phyloP scores from a whole-genome alignment of 2,113 vertebrate genomes.

The Silurus glanis region DNA sequence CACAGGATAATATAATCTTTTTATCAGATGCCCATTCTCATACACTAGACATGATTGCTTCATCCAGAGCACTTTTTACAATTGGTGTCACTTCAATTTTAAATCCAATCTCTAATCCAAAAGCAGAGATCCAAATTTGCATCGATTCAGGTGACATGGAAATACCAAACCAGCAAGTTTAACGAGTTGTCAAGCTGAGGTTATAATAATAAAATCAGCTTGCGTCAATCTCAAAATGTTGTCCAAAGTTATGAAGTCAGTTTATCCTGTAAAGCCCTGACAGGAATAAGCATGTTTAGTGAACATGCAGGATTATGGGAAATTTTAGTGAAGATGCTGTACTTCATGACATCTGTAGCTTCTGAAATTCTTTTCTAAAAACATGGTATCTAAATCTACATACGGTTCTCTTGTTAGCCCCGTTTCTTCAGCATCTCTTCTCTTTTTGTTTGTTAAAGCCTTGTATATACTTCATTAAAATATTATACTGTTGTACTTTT shows the following conservation, averaged over 20 bases:
- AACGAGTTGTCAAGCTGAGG: neutral
- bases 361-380: neutral
- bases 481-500: slow-evolving; percentile 56
- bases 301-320: neutral
- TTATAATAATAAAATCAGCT: slow-evolving; percentile 12
- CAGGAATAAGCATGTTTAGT: neutral
- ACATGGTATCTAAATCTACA: neutral
- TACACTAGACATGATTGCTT: neutral
- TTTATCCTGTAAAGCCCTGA: neutral
- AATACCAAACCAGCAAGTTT: slow-evolving; percentile 19
- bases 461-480: slow-evolving; percentile 72
- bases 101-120: slow-evolving; percentile 3
- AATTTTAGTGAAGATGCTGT: neutral
- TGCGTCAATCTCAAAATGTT: neutral
- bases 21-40: neutral
- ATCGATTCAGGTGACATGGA: slow-evolving; percentile 2
- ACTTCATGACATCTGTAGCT: slow-evolving; percentile 11
- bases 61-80: slow-evolving; percentile 36
- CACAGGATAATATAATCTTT: neutral
- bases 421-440: slow-evolving; percentile 40
- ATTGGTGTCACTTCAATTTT: neutral
- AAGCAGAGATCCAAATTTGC: neutral
- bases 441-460: slow-evolving; percentile 49
- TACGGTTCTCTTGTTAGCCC: neutral
- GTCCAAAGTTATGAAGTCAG: neutral